Conservation (phyloP, 2,888 invertebrate species). For the Monochamus alternatus region DNA sequence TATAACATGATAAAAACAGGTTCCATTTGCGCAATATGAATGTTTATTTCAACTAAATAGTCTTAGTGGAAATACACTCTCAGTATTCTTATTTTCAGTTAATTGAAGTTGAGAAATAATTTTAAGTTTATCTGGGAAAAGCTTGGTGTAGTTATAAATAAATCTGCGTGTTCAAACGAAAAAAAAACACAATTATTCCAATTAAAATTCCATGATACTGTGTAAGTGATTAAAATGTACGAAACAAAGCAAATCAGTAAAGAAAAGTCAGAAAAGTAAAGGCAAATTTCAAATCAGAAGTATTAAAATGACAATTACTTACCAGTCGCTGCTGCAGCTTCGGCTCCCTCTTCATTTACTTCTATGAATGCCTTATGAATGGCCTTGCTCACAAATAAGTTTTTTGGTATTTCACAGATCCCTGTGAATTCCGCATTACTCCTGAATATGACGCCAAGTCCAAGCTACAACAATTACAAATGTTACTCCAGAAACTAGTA, state of each 20-base stretch:
- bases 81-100: too few species aligned
- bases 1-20: too few species aligned
- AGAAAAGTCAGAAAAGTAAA: conserved; percentile 17
- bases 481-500: background rate
- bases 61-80: too few species aligned
- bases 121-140: too few species aligned
- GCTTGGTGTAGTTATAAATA: too few species aligned
- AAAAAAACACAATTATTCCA: too few species aligned
- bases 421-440: conserved; percentile 78
- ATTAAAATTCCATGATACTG: too few species aligned
- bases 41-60: too few species aligned
- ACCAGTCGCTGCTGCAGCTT: conserved; percentile 79
- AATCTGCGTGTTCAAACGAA: too few species aligned
- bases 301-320: conserved; percentile 63
- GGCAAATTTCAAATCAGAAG: conserved; percentile 2
- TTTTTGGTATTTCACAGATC: conserved; percentile 72
- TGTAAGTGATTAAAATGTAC: background rate
- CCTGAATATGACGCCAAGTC: conserved; percentile 60
- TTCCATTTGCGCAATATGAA: too few species aligned
- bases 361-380: conserved; percentile 59
- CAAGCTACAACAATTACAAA: conserved; percentile 69
- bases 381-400: conserved; percentile 80
- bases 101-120: too few species aligned
- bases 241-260: conserved; percentile 16
- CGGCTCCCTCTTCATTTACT: too few species aligned